Base-by-base conservation (phyloP, 2,113 vertebrate species). In the Anthoscopus minutus region DNA sequence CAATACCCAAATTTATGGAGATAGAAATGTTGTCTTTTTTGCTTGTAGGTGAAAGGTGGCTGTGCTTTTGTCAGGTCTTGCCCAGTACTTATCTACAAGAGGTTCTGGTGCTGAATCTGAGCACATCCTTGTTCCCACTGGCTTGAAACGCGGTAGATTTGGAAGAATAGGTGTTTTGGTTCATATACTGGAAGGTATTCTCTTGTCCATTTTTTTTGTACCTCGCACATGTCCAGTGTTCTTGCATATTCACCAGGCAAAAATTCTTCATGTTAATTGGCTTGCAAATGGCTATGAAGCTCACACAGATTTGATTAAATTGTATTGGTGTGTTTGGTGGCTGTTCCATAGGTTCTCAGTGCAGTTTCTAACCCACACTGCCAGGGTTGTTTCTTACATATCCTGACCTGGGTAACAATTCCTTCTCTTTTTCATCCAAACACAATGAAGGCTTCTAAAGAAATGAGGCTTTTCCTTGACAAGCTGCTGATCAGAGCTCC, bases 261-360 rank as follows among this genome's bases (percentile, higher is more conserved):
- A 77, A 62, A 16, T 17, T 91, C 72, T 71, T 44, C 21, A 19
- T 1, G 2, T 35, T 28, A 71, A 35, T 65, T 71, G 61, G 14
- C 24, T 31, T 27, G 22, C 44, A 66, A 23, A 8, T 57, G 64
- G 27, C 50, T 50, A 8, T 33, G 50, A 64, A 76, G 58, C 37
- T 76, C 12, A 19, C 19, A 38, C 19, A 64, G 33, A 27, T 47
- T 67, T 64, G 47, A 35, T 18, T 33, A 38, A 81, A 71, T 73
- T 1, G 1, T 24, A 6, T 45, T 37, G 0, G 1, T 31, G 72
- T 37, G 15, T 56, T 60, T 54, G 56, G 35, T 35, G 27, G 60
- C n/a, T 0, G 0, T 35, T 73, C 20, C 25, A 5, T 17, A 35
- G 10, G 44, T 54, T 79, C 23, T 64, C 44, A 20, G 21, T 30